A percentile compares a stretch with the other conserved stretches of the same genome.
Conservation (phyloP, 2,113 vertebrate genomes). For the Syngnathus typhle region DNA sequence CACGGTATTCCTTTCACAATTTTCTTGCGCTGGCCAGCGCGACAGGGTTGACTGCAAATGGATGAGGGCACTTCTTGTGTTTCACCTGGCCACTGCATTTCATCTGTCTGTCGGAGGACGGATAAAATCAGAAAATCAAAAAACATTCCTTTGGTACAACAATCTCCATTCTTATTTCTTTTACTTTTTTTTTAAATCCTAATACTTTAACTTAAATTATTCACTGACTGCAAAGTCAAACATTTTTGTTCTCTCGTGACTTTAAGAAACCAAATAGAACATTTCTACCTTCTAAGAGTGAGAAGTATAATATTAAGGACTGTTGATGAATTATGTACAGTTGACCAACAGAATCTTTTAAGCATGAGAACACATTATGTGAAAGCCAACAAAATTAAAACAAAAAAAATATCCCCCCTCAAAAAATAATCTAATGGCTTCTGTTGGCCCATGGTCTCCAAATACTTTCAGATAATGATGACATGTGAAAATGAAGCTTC, state of each 20-base stretch:
- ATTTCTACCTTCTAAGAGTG: too few relatives aligned
- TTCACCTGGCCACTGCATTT: slow-evolving; percentile 84
- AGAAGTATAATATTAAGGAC: background rate
- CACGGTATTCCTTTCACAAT: slow-evolving; percentile 90
- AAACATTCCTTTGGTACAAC: slow-evolving; percentile 1
- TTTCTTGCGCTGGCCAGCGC: slow-evolving; percentile 87
- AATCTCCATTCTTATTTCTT: background rate
- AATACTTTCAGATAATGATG: background rate
- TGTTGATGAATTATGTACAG: background rate
- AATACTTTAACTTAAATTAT: background rate
- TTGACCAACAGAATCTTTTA: too few relatives aligned
- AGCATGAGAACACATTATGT: background rate
- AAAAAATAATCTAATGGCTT: background rate
- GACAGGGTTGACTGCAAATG: slow-evolving; percentile 91
- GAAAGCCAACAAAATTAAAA: background rate
- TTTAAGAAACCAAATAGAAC: background rate
- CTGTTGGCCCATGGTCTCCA: background rate
- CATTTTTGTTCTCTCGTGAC: too few relatives aligned
- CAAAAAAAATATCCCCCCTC: too few relatives aligned
- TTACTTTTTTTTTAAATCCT: background rate
- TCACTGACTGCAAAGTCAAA: background rate
- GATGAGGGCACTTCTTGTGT: slow-evolving; percentile 79
- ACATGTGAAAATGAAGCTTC: too few relatives aligned
- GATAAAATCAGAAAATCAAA: background rate
- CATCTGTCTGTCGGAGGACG: slow-evolving; percentile 69